Evolutionary conservation across 2,888 invertebrate genomes (phyloP), one percentile per base, ranked within the genome.

Genomic region (Lapara coniferarum): DNA sequence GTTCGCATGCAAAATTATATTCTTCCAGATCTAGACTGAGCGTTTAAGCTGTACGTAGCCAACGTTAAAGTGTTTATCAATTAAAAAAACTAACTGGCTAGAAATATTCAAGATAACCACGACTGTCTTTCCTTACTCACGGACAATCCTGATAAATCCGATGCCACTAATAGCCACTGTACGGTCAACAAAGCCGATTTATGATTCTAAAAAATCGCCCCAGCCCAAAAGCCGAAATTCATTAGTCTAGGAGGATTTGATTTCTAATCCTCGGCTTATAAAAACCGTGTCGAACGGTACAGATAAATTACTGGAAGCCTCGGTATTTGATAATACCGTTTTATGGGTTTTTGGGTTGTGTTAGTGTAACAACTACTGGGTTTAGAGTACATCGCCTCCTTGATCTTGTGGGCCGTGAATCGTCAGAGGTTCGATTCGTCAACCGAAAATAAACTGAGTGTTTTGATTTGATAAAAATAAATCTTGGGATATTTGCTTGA

Each of bases 191-290:
- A 19, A 49, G 63, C 63, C 63, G 63, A 63, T 63, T 63, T 63
- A 63, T 63, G 63, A 49, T 49, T 63, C 49, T 49, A 49, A 63
- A 63, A 46, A 63, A 13, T 63, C 63, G 63, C 12, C n/a, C 16
- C 46, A 16, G 12, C 16, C 16, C 5, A 59, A 44, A n/a, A 49
- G 63, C 49, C 63, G 46, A 49, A 49, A 63, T 56, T 56, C 58
- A 58, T 51, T 49, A 51, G 57, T 66, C 57, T 37, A 44, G 56
- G 44, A 37, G 57, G 66, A 70, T 70, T 70, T 70, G 46, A 57
- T 70, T 53, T 70, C 69, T 70, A 70, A 70, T 70, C 69, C 68
- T 16, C 19, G 51, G 19, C 53, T 69, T 46, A 59, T 69, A 53
- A n/a, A 30, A 25, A 57, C 66, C 30, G 66, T 53, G 44, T 63